Conservation (phyloP, 2,113 vertebrate species). For the Ovis aries region ARS-UI_Ramb_v3.0 NC_056066.1:5291501-5292000, state of each 20-base stretch:
- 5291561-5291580: accelerated
- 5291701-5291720: background rate
- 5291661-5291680: background rate
- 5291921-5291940: background rate
- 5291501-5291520: background rate
- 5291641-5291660: background rate
- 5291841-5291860: background rate
- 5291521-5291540: background rate
- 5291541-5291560: background rate
- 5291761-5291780: background rate
- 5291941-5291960: background rate
- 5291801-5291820: background rate
- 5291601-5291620: background rate
- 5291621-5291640: background rate
- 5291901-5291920: background rate
- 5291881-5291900: background rate
- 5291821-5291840: background rate
- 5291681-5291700: accelerated
- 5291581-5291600: background rate
- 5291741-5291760: background rate
- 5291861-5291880: background rate
- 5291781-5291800: background rate
- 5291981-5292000: too few relatives aligned
- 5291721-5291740: background rate
- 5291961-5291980: background rate